phyloP scores from a whole-genome alignment of 2,888 invertebrate species.

The Acanthosepion pharaonis region DNA sequence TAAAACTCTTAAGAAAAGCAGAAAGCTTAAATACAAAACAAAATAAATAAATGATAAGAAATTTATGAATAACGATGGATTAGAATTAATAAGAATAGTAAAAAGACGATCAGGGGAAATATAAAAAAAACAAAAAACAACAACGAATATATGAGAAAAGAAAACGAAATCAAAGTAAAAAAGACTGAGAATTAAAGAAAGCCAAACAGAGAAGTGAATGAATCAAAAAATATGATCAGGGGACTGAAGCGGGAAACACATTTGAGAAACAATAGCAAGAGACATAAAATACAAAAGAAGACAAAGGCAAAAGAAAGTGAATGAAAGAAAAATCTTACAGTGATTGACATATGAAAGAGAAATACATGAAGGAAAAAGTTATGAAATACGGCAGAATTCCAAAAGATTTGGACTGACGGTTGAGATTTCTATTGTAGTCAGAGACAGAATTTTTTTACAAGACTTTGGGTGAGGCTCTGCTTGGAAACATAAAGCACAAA shows the following conservation, averaged over 20 bases:
- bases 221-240: not conserved
- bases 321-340: not conserved
- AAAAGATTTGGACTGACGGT: not conserved
- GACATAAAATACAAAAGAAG: not conserved
- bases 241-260: not conserved
- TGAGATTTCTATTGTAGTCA: not conserved
- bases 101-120: not conserved
- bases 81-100: not conserved
- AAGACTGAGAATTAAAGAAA: not conserved
- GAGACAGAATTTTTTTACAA: not conserved
- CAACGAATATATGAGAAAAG: not conserved
- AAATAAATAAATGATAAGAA: not conserved
- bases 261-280: not conserved
- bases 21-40: not conserved
- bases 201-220: not conserved
- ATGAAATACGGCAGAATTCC: not conserved
- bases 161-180: not conserved
- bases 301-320: not conserved
- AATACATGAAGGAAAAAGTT: not conserved
- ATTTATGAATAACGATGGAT: not conserved
- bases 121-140: not conserved
- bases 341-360: constrained; percentile 17
- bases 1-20: not conserved
- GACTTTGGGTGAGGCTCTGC: too few relatives aligned
- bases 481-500: too few relatives aligned